These are phyloP conservation scores for Otus scops DNA, from an alignment of 2,797 vertebrate genomes.

Conservation along the genomic window DNA sequence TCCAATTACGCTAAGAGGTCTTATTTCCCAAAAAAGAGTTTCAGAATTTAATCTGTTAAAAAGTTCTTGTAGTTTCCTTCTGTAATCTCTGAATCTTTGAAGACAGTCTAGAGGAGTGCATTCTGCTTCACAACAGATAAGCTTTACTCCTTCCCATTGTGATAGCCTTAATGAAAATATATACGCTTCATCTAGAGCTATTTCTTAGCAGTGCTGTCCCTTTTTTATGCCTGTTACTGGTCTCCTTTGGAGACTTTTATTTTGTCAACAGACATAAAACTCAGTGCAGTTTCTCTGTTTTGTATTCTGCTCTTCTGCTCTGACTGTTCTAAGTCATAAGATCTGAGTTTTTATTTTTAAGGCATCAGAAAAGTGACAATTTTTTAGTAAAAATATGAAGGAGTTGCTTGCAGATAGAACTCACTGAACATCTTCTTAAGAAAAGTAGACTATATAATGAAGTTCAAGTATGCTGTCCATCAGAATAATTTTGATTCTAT, in stretches of 20 bases:
- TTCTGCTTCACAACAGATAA: background rate
- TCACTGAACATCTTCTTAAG: background rate
- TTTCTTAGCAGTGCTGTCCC: background rate
- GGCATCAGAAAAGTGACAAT: background rate
- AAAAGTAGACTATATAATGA: slow-evolving; percentile 1
- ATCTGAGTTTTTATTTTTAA: background rate
- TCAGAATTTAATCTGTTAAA: background rate
- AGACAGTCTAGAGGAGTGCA: background rate
- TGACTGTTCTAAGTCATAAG: background rate
- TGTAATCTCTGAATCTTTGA: background rate
- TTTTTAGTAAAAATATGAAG: slow-evolving; percentile 16
- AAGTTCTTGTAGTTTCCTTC: background rate
- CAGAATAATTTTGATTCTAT: slow-evolving; percentile 9
- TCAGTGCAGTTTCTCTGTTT: background rate
- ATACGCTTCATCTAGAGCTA: background rate
- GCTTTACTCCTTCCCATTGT: background rate
- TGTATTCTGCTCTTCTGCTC: background rate
- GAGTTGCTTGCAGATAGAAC: background rate
- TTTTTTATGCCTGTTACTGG: background rate
- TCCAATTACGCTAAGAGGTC: background rate
- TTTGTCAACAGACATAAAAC: background rate
- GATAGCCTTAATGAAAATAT: background rate
- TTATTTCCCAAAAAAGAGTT: background rate
- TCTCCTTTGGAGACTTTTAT: background rate
- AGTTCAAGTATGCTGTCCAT: slow-evolving; percentile 2